phyloP scores from a whole-genome alignment of 2,797 vertebrate genomes.

The Diplodus sargus region DNA sequence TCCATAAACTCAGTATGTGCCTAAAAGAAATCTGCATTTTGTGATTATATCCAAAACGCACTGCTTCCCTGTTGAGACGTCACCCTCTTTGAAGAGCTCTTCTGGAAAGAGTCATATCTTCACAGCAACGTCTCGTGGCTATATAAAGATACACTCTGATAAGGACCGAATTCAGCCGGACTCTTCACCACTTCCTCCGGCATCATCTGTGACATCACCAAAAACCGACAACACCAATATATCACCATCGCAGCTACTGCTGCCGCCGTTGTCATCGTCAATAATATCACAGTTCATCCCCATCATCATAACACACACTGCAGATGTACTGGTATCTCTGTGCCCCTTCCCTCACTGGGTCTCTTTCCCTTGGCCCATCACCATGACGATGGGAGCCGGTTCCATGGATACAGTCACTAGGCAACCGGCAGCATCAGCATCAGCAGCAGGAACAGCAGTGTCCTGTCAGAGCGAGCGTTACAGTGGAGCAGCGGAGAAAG shows the following conservation, averaged over 20 bases:
- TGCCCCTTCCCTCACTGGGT: constrained; percentile 66
- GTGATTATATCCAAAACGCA: neutral
- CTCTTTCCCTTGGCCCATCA: constrained; percentile 74
- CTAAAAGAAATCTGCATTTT: neutral
- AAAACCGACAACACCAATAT: constrained; percentile 14
- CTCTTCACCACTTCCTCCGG: constrained; percentile 2
- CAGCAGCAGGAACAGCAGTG: constrained; percentile 65
- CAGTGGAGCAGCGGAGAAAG: constrained; percentile 46
- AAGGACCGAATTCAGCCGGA: constrained; percentile 10
- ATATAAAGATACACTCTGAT: neutral
- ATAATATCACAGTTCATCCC: constrained; percentile 50
- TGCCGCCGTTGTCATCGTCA: constrained; percentile 20
- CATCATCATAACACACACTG: constrained; percentile 55
- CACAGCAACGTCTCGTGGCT: neutral
- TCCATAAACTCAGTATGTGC: neutral
- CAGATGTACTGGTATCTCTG: constrained; percentile 74
- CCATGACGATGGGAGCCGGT: constrained; percentile 81
- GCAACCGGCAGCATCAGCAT: constrained; percentile 80
- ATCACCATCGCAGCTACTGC: constrained; percentile 14
- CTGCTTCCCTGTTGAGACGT: neutral
- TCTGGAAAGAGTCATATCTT: neutral
- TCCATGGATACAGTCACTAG: constrained; percentile 81
- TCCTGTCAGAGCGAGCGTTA: constrained; percentile 63
- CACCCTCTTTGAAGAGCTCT: neutral
- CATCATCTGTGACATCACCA: constrained; percentile 6